Evolutionary conservation across 2,113 vertebrate genomes (phyloP).

Genomic region (Cnemophilus loriae): DNA sequence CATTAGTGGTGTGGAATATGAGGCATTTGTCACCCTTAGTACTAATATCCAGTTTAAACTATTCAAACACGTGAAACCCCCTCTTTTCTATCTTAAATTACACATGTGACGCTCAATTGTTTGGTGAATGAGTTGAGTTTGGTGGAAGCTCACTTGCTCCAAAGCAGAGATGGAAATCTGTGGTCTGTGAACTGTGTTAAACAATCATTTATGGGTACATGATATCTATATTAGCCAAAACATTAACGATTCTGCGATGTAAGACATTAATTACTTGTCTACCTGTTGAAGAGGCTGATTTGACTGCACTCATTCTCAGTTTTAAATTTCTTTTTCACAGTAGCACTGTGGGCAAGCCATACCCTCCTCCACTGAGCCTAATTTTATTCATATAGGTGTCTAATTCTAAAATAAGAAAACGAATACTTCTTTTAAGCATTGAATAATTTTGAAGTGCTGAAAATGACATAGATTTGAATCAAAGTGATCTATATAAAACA

Average conservation of each 20-base stretch:
- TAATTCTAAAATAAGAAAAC: background rate
- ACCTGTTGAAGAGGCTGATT: background rate
- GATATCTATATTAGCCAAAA: background rate
- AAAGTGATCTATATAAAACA: background rate
- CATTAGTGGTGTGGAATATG: background rate
- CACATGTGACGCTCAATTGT: background rate
- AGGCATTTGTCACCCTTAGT: background rate
- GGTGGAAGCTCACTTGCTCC: background rate
- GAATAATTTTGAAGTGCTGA: background rate
- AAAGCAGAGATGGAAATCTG: background rate
- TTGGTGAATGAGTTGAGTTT: background rate
- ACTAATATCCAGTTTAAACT: background rate
- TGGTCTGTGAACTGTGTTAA: background rate
- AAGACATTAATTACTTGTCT: background rate
- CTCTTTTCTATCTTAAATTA: background rate
- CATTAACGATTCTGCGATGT: background rate
- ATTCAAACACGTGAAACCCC: background rate
- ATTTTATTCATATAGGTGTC: background rate
- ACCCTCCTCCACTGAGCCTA: background rate
- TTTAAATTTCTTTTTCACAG: background rate
- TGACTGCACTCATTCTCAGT: background rate
- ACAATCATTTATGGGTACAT: background rate
- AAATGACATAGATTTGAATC: background rate
- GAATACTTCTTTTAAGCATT: background rate
- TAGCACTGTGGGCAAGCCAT: background rate